Evolutionary conservation across 2,888 invertebrate genomes (phyloP).

Genomic region (Phyllotreta cruciferae): DNA sequence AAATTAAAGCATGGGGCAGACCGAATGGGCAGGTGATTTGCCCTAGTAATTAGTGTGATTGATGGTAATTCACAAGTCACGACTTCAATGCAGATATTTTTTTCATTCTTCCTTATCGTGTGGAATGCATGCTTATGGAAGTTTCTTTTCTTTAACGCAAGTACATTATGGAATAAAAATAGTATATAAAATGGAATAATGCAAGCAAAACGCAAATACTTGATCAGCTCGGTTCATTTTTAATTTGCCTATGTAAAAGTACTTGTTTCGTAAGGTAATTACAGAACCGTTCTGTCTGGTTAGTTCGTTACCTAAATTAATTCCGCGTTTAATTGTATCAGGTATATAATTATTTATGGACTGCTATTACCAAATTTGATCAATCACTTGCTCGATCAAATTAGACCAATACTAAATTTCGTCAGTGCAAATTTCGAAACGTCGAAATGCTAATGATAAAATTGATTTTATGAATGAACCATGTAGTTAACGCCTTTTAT

Average conservation of each 20-base stretch:
- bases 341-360: too few relatives aligned
- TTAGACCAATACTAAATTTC: background rate
- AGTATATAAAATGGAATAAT: too few relatives aligned
- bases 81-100: conserved; percentile 19
- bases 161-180: too few relatives aligned
- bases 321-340: background rate
- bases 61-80: conserved; percentile 26
- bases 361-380: conserved; percentile 1
- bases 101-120: conserved; percentile 17
- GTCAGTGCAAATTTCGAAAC: background rate
- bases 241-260: conserved; percentile 3
- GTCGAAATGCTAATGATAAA: background rate
- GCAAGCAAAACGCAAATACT: background rate
- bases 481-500: too few relatives aligned
- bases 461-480: too few relatives aligned
- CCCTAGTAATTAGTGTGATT: conserved; percentile 29
- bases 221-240: background rate
- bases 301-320: conserved; percentile 5
- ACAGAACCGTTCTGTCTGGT: background rate
- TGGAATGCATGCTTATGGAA: conserved; percentile 11
- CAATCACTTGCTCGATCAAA: conserved; percentile 6
- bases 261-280: conserved; percentile 11
- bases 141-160: conserved; percentile 8
- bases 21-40: conserved; percentile 32
- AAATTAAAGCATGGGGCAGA: conserved; percentile 31